Conservation (phyloP, 92 coral and sea anemone species). For the Parazoanthus swiftii region DNA sequence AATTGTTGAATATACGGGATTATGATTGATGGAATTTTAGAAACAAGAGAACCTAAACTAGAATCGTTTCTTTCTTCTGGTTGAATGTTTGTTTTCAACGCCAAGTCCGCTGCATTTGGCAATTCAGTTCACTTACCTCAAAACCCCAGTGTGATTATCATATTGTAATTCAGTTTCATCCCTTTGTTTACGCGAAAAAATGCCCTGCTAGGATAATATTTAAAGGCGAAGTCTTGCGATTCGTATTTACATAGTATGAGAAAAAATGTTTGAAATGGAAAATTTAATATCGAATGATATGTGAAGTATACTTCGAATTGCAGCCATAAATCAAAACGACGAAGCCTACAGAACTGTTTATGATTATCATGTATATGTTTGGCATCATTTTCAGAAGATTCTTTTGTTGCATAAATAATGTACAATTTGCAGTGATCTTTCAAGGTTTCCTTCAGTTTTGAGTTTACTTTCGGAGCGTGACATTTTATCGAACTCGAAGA, state of each 20-base stretch:
- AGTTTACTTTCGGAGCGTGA: slow-evolving; percentile 16
- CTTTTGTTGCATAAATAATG: slow-evolving; percentile 28
- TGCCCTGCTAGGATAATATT: background rate
- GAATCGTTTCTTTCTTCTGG: background rate
- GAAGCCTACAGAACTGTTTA: background rate
- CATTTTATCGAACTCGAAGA: background rate
- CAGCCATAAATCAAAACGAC: slow-evolving; percentile 6
- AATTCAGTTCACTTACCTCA: slow-evolving; percentile 11
- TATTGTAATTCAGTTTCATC: slow-evolving; percentile 2
- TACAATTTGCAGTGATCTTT: slow-evolving; percentile 17
- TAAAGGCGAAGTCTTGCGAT: background rate
- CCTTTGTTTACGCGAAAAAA: background rate
- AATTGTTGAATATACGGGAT: background rate
- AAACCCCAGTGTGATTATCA: slow-evolving; percentile 29
- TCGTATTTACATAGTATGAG: background rate
- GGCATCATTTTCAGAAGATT: background rate
- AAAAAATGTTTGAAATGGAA: background rate
- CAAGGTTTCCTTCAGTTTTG: background rate
- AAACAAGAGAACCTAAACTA: background rate
- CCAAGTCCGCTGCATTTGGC: background rate
- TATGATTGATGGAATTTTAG: background rate
- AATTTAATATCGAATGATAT: no score
- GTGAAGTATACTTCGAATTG: background rate
- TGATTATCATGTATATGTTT: background rate
- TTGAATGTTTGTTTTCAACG: background rate